These are phyloP conservation scores for Protosalanx chinensis DNA, from an alignment of 2,797 vertebrate genomes.

Conservation along the genomic window DNA sequence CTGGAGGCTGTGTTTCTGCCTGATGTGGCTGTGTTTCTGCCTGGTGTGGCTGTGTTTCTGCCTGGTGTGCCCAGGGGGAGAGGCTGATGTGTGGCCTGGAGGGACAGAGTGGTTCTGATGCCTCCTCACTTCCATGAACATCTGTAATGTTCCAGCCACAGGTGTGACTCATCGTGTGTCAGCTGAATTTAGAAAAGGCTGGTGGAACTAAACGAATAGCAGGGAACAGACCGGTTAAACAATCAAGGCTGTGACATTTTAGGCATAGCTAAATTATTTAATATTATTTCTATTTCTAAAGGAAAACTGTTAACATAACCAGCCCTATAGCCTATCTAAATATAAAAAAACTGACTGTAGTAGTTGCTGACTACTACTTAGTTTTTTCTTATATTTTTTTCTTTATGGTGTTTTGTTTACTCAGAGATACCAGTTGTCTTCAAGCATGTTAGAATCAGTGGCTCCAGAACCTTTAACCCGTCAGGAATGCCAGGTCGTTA, in stretches of 20 bases:
- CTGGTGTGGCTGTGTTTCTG: background rate
- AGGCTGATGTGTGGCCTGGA: background rate
- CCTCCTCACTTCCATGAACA: background rate
- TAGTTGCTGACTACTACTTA: background rate
- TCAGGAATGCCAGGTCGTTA: conserved; percentile 11
- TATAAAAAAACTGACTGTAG: too few species aligned
- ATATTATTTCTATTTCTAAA: background rate
- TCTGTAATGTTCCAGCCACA: background rate
- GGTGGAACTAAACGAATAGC: too few species aligned
- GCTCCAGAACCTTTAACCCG: background rate
- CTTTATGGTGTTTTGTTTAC: background rate
- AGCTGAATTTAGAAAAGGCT: too few species aligned
- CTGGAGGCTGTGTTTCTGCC: background rate
- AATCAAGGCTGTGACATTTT: too few species aligned
- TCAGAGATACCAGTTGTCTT: background rate
- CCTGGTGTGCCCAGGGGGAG: background rate
- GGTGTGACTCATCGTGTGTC: too few species aligned
- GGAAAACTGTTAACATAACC: background rate
- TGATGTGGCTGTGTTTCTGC: background rate
- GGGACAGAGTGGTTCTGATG: background rate
- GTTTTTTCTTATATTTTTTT: background rate
- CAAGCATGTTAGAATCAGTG: conserved; percentile 35
- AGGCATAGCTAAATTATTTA: too few species aligned
- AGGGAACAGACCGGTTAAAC: too few species aligned
- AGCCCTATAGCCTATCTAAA: too few species aligned